Evolutionary conservation across 1,140 invertebrate species (phyloP).

Genomic region (Sitophilus oryzae): DNA sequence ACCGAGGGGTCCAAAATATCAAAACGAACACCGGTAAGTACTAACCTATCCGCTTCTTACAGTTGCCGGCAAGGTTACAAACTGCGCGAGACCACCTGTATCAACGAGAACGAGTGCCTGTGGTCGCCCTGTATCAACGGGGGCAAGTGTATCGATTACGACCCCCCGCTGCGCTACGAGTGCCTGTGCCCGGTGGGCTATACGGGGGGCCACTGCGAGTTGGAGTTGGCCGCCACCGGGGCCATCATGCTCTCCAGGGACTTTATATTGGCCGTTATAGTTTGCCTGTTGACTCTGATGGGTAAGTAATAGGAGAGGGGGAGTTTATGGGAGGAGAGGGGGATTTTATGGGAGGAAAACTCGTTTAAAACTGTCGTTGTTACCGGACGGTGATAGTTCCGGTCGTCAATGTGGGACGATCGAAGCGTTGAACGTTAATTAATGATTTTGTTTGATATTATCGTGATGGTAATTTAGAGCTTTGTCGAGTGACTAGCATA

Average conservation of each 20-base stretch:
- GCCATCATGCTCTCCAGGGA: constrained; percentile 72
- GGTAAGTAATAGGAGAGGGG: no score
- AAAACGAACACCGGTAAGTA: constrained; percentile 8
- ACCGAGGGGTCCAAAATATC: no score
- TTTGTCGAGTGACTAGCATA: no score
- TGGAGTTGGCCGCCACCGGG: constrained; percentile 65
- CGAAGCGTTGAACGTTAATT: no score
- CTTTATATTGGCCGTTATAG: constrained; percentile 75
- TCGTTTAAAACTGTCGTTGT: no score
- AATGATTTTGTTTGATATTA: no score
- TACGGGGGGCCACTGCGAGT: constrained; percentile 72
- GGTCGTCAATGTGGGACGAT: no score
- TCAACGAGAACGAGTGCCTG: constrained; percentile 72
- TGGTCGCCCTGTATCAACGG: constrained; percentile 66
- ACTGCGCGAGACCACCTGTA: constrained; percentile 56
- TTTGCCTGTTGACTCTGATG: constrained; percentile 68
- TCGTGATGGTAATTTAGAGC: no score
- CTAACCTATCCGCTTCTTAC: constrained; percentile 24
- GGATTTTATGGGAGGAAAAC: no score
- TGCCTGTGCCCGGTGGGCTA: constrained; percentile 70
- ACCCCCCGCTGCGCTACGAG: constrained; percentile 64
- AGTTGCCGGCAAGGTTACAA: constrained; percentile 69
- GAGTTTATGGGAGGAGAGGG: no score
- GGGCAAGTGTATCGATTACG: constrained; percentile 63
- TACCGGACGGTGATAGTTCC: no score